These are phyloP conservation scores for Callospermophilus lateralis DNA, from an alignment of 2,113 vertebrate genomes.

Conservation along the genomic window DNA sequence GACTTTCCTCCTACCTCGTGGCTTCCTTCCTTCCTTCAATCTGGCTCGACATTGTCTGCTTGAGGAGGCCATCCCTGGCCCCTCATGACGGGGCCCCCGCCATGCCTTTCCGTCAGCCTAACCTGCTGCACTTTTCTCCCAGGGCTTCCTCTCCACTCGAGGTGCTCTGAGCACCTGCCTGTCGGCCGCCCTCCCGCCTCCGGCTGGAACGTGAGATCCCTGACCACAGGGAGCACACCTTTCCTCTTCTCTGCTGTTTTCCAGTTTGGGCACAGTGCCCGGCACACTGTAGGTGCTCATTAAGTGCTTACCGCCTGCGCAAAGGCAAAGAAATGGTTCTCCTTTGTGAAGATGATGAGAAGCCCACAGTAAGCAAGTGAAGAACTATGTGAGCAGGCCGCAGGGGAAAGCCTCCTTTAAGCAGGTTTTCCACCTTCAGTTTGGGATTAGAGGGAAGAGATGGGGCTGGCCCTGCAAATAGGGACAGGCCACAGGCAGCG, in stretches of 20 bases:
- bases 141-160: background rate
- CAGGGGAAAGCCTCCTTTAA: background rate
- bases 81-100: background rate
- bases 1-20: no score
- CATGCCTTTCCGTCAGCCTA: background rate
- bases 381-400: background rate
- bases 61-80: background rate
- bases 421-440: background rate
- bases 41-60: background rate
- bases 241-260: background rate
- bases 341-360: background rate
- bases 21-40: background rate
- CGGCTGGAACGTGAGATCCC: background rate
- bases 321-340: background rate
- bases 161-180: background rate
- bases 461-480: background rate
- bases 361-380: background rate
- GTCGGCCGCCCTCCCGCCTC: background rate
- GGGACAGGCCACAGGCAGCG: no score
- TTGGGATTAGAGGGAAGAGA: background rate
- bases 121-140: background rate
- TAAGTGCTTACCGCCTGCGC: background rate
- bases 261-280: background rate
- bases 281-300: background rate
- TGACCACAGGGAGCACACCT: background rate